A percentile compares a stretch with the other conserved stretches of the same genome.
phyloP scores from a whole-genome alignment of 2,797 vertebrate species.

The Picus viridis region DNA sequence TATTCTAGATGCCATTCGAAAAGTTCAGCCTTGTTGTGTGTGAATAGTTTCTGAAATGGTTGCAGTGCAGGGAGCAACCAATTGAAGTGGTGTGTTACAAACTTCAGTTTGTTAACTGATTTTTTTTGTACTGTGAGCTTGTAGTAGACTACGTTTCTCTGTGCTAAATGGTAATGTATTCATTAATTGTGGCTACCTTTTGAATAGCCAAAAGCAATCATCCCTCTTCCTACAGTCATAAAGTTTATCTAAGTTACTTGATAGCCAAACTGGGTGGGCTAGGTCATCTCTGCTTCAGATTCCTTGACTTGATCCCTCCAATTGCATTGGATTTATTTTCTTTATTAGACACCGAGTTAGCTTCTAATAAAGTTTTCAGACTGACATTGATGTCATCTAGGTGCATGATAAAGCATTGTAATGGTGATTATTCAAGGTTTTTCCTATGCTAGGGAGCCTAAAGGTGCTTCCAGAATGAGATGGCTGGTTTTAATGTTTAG shows the following conservation, averaged over 20 bases:
- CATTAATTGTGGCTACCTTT: background rate
- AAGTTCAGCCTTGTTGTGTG: background rate
- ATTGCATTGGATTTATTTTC: background rate
- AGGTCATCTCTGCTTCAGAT: background rate
- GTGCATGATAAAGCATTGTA: background rate
- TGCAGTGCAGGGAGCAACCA: background rate
- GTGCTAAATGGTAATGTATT: background rate
- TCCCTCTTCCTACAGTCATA: background rate
- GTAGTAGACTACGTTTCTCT: background rate
- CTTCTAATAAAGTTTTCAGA: background rate
- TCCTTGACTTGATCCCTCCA: background rate
- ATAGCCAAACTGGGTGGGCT: background rate
- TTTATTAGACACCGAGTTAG: background rate
- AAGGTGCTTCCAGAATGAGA: background rate
- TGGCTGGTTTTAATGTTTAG: background rate
- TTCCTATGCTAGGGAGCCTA: background rate
- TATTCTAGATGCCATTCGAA: rapidly evolving
- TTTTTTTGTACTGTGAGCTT: background rate
- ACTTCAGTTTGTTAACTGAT: background rate
- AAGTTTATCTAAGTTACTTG: background rate
- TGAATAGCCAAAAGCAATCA: background rate
- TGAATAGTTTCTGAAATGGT: background rate
- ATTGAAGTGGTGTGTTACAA: background rate
- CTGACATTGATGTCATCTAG: background rate
- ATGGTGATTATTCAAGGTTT: background rate